These are phyloP conservation scores for Cotesia congregata DNA, from an alignment of 2,888 invertebrate species.

Conservation along the genomic window DNA sequence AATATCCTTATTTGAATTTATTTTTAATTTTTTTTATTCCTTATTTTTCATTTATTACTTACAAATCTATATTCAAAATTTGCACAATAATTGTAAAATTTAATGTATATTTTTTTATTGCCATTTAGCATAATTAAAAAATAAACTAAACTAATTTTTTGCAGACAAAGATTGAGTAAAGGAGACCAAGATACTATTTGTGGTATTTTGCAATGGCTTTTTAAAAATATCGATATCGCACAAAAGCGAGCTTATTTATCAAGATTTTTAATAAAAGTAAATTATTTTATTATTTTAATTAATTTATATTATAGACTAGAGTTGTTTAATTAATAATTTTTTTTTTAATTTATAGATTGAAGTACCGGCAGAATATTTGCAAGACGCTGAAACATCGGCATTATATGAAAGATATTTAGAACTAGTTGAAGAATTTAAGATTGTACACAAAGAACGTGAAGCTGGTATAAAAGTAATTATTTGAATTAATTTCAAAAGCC, in stretches of 20 bases:
- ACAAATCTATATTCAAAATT: too few species aligned
- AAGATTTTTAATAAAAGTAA: constrained; percentile 64
- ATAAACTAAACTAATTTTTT: constrained; percentile 29
- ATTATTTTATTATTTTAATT: neutral
- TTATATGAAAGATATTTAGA: constrained; percentile 81
- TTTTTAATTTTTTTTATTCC: too few species aligned
- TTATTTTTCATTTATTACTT: too few species aligned
- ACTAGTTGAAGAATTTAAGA: constrained; percentile 86
- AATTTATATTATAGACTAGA: neutral
- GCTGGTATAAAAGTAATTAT: constrained; percentile 63
- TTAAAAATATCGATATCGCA: constrained; percentile 80
- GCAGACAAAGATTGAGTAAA: constrained; percentile 78
- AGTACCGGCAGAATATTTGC: constrained; percentile 81
- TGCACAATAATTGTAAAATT: too few species aligned
- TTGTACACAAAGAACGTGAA: constrained; percentile 80
- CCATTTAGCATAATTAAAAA: too few species aligned
- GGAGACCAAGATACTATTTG: constrained; percentile 84
- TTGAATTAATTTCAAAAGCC: neutral
- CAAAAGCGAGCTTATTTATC: constrained; percentile 89
- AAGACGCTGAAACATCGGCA: constrained; percentile 81
- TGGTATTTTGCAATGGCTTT: constrained; percentile 85
- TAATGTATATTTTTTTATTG: too few species aligned
- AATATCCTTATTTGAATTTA: too few species aligned
- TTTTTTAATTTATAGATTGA: constrained; percentile 73
- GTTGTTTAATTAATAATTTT: neutral